phyloP scores from a whole-genome alignment of 2,797 vertebrate genomes.

The Ctenochaetus hawaiiensis region DNA sequence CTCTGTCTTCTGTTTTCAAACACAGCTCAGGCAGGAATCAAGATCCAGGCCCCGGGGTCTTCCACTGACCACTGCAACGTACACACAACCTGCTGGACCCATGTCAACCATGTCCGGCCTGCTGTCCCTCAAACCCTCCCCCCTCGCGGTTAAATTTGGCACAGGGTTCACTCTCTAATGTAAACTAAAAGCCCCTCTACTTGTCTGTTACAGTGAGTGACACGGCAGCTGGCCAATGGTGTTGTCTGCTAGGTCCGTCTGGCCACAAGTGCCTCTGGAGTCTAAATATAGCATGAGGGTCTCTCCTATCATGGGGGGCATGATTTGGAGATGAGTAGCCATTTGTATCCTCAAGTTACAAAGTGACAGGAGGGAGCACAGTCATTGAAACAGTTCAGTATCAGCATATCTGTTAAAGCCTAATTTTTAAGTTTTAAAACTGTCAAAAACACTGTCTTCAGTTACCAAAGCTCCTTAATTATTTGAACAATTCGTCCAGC shows the following conservation, averaged over 20 bases:
- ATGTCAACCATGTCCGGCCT: constrained; percentile 66
- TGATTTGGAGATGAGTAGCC: constrained; percentile 75
- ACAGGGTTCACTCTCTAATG: constrained; percentile 74
- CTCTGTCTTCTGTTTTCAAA: constrained; percentile 49
- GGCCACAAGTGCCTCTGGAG: constrained; percentile 70
- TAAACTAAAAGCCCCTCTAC: constrained; percentile 76
- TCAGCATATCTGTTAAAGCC: not conserved
- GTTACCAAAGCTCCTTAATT: not conserved
- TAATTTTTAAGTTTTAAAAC: not conserved
- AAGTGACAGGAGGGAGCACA: constrained; percentile 33
- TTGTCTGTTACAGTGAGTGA: constrained; percentile 74
- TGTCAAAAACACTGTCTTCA: not conserved
- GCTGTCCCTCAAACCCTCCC: constrained; percentile 30
- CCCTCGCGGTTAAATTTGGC: constrained; percentile 81
- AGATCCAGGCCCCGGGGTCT: constrained; percentile 63
- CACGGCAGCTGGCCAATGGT: constrained; percentile 78
- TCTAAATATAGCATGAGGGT: constrained; percentile 82
- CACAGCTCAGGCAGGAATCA: constrained; percentile 37
- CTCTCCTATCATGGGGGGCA: constrained; percentile 81
- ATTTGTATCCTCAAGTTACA: constrained; percentile 69
- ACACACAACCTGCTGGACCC: constrained; percentile 61
- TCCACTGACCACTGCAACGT: constrained; percentile 64
- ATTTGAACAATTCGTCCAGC: no score
- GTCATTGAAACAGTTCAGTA: constrained; percentile 13
- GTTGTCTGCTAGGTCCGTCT: constrained; percentile 64